phyloP scores from a whole-genome alignment of 1,140 invertebrate species.

The Drosophila cardini region DNA sequence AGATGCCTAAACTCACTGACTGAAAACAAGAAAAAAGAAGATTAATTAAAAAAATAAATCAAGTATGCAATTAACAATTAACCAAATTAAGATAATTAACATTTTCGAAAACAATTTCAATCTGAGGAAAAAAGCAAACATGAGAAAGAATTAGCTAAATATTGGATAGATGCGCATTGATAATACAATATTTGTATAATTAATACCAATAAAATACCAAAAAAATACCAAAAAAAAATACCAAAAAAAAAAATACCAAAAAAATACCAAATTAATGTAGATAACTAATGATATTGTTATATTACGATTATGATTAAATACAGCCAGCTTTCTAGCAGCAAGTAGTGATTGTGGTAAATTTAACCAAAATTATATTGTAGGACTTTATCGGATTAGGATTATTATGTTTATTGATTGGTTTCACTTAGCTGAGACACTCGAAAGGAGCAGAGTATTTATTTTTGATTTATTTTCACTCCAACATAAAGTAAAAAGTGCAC shows the following conservation, averaged over 20 bases:
- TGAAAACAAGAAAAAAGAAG: conserved; percentile 35
- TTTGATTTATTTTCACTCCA: neutral
- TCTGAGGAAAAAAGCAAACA: conserved; percentile 44
- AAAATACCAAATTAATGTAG: conserved; percentile 62
- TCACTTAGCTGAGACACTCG: conserved; percentile 4
- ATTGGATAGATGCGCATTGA: conserved; percentile 55
- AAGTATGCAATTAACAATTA: conserved; percentile 8
- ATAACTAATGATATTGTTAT: conserved; percentile 52
- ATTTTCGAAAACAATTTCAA: conserved; percentile 52
- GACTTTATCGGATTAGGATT: conserved; percentile 25
- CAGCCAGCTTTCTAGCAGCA: conserved; percentile 72
- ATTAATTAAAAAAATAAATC: conserved; percentile 20
- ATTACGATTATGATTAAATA: conserved; percentile 58
- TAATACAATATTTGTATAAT: conserved; percentile 65
- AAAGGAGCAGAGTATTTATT: neutral
- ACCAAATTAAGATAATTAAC: conserved; percentile 33
- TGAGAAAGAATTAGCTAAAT: conserved; percentile 60
- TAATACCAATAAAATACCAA: too few relatives aligned
- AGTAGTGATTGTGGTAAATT: conserved; percentile 75
- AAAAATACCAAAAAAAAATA: too few relatives aligned
- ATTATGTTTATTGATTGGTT: conserved; percentile 38
- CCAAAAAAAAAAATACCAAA: too few relatives aligned
- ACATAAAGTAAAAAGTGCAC: conserved; percentile 7
- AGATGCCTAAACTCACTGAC: conserved; percentile 82
- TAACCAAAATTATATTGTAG: conserved; percentile 61